These are phyloP conservation scores for Globia sparganii DNA, from an alignment of 2,888 invertebrate species.

Conservation along the genomic window DNA sequence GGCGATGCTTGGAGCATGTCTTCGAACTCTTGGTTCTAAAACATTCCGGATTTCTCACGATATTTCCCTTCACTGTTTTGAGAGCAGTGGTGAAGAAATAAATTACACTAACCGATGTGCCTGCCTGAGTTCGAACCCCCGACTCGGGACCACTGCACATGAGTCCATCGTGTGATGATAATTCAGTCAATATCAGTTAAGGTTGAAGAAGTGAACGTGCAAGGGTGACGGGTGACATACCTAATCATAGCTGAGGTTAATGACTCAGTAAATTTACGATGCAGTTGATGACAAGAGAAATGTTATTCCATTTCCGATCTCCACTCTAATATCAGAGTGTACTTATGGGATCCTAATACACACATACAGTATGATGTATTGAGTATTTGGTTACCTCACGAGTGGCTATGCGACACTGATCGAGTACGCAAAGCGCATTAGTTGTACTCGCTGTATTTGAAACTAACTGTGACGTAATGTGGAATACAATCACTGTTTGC, in stretches of 20 bases:
- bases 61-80: too few relatives aligned
- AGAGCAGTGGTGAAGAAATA: too few relatives aligned
- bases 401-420: constrained; percentile 25
- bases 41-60: too few relatives aligned
- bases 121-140: too few relatives aligned
- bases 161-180: background rate
- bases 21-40: too few relatives aligned
- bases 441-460: constrained; percentile 31
- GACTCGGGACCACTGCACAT: too few relatives aligned
- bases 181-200: background rate
- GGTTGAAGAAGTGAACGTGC: background rate
- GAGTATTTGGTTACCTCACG: constrained; percentile 18
- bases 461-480: constrained; percentile 7
- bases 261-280: background rate
- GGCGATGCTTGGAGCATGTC: too few relatives aligned
- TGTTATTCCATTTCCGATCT: background rate
- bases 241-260: background rate
- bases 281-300: background rate
- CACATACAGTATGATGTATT: constrained; percentile 4
- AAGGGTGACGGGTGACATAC: background rate
- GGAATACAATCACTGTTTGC: constrained; percentile 21
- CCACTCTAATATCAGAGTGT: background rate
- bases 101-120: too few relatives aligned
- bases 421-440: constrained; percentile 28
- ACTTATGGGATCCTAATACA: background rate